Evolutionary conservation across 2,113 vertebrate genomes (phyloP).

Genomic region (Halichoerus grypus): DNA sequence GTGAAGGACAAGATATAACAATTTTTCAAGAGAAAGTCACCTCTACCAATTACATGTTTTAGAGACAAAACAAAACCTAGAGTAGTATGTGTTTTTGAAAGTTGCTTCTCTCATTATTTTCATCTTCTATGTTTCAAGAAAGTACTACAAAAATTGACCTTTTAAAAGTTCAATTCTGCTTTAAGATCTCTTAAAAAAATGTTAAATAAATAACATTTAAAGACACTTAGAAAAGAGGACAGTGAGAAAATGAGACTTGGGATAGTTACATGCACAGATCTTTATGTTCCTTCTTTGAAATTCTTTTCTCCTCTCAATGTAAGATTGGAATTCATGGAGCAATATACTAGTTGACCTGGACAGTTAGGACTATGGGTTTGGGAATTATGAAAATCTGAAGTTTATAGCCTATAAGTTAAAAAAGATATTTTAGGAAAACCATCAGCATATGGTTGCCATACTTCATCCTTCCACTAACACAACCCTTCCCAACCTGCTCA

Average conservation of each 20-base stretch:
- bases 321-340: neutral
- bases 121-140: neutral
- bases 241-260: neutral
- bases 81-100: neutral
- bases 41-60: neutral
- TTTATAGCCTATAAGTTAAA: neutral
- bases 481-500: neutral
- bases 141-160: neutral
- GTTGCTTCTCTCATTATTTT: neutral
- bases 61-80: neutral
- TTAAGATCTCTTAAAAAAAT: neutral
- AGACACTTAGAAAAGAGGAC: neutral
- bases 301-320: neutral
- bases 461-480: neutral
- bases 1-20: neutral
- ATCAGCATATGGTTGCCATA: neutral
- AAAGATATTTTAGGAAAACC: conserved; percentile 9
- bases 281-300: neutral
- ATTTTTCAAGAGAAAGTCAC: neutral
- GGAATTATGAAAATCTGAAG: neutral
- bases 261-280: neutral
- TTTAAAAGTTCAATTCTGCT: neutral
- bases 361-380: neutral
- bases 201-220: neutral
- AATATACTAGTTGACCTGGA: neutral